Percentiles rank a stretch among this genome's conserved stretches.
phyloP scores from a whole-genome alignment of 2,888 invertebrate genomes.

The Melanargia galathea region DNA sequence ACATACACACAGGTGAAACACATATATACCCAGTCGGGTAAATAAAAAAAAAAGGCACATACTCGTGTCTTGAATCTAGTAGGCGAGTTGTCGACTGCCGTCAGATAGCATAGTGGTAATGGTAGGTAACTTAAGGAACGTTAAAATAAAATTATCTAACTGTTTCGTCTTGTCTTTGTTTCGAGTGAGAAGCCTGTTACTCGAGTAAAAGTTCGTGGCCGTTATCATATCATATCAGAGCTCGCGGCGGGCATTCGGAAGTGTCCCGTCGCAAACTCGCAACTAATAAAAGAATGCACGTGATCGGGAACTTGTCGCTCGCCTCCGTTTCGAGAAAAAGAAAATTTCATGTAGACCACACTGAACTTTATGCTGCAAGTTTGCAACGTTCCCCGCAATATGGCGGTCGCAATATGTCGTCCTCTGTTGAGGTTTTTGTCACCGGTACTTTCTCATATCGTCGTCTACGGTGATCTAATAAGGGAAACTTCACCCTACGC shows the following conservation, averaged over 20 bases:
- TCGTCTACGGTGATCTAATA: conserved; percentile 73
- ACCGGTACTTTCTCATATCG: conserved; percentile 74
- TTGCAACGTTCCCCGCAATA: conserved; percentile 64
- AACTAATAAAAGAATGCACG: conserved; percentile 59
- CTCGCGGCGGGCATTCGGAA: conserved; percentile 43
- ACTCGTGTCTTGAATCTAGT: too few relatives aligned
- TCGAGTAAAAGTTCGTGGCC: conserved; percentile 37
- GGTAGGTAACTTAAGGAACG: conserved; percentile 5
- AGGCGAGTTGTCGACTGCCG: too few relatives aligned
- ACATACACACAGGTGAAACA: too few relatives aligned
- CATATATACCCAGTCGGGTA: too few relatives aligned
- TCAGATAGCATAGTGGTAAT: too few relatives aligned
- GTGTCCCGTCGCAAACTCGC: conserved; percentile 47
- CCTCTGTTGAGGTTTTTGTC: conserved; percentile 71
- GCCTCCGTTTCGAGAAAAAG: conserved; percentile 50
- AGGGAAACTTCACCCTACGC: conserved; percentile 72
- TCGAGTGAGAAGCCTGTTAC: conserved; percentile 33
- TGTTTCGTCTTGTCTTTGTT: conserved; percentile 31
- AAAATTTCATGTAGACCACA: conserved; percentile 63
- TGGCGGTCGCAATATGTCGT: conserved; percentile 76
- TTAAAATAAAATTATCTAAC: conserved; percentile 26
- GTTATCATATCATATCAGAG: conserved; percentile 44
- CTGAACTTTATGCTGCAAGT: conserved; percentile 71
- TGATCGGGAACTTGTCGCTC: conserved; percentile 52
- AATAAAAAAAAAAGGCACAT: too few relatives aligned